These are phyloP conservation scores for Trachelus iudaicus DNA, from an alignment of 2,888 invertebrate species.

Conservation along the genomic window DNA sequence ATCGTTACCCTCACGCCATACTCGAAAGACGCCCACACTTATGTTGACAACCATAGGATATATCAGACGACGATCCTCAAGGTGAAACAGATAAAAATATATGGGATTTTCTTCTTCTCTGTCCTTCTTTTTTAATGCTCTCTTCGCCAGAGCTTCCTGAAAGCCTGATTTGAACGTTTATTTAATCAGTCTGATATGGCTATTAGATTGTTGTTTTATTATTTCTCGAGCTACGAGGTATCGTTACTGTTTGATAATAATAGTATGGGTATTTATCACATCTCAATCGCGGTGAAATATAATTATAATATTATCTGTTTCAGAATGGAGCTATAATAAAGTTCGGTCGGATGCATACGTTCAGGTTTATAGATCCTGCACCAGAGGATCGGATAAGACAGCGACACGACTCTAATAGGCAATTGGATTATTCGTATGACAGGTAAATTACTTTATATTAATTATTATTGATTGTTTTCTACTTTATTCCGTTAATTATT, in stretches of 20 bases:
- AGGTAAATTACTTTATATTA: constrained; percentile 70
- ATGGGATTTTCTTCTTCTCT: constrained; percentile 4
- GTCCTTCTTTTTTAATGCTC: neutral
- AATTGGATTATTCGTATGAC: constrained; percentile 83
- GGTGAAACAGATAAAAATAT: constrained; percentile 64
- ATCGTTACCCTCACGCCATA: constrained; percentile 95
- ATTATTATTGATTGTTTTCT: constrained; percentile 4
- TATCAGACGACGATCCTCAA: constrained; percentile 92
- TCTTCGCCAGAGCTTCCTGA: neutral
- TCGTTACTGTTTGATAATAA: neutral
- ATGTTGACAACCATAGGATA: constrained; percentile 92
- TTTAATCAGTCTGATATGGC: neutral
- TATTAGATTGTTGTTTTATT: neutral
- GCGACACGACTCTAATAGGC: constrained; percentile 78
- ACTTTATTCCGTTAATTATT: constrained; percentile 18
- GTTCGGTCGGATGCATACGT: constrained; percentile 88
- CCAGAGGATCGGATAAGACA: constrained; percentile 83
- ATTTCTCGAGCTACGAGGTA: neutral
- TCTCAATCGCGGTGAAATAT: neutral
- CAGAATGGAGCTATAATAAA: constrained; percentile 87
- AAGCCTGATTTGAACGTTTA: neutral
- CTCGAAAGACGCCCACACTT: constrained; percentile 92
- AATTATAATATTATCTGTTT: constrained; percentile 23
- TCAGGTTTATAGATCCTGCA: constrained; percentile 85
- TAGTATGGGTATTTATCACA: neutral